These are phyloP conservation scores for Ophioninae sp. DNA, from an alignment of 2,888 invertebrate genomes.

Conservation along the genomic window DNA sequence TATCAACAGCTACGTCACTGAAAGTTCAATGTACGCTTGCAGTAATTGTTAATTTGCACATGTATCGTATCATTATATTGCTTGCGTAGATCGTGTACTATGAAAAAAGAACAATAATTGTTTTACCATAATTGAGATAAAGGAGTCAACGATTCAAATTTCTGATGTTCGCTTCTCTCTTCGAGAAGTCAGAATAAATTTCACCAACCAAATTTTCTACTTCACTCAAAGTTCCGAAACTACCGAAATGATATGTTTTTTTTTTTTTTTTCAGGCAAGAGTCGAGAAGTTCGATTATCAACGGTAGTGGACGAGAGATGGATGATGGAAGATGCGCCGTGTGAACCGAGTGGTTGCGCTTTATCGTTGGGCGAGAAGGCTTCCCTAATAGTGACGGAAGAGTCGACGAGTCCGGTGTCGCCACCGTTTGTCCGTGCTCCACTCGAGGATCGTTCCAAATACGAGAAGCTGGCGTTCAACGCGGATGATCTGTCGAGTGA, in stretches of 20 bases:
- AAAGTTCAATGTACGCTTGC: not conserved
- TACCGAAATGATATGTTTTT: not conserved
- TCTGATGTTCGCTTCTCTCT: not conserved
- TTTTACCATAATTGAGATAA: not conserved
- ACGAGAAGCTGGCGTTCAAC: slow-evolving; percentile 87
- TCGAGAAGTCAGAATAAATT: no score
- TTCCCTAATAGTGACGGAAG: slow-evolving; percentile 75
- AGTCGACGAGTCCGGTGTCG: slow-evolving; percentile 77
- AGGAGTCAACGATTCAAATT: not conserved
- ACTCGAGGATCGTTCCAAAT: slow-evolving; percentile 88
- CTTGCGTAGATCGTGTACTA: not conserved
- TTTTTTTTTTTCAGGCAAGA: slow-evolving; percentile 70
- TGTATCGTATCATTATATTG: not conserved
- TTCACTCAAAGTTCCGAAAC: not conserved
- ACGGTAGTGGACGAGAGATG: slow-evolving; percentile 63
- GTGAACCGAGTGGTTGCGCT: slow-evolving; percentile 64
- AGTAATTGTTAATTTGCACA: not conserved
- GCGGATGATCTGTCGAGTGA: slow-evolving; percentile 83
- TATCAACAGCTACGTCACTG: not conserved
- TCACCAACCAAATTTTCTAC: not conserved
- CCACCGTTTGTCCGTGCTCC: slow-evolving; percentile 85
- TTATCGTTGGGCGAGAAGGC: slow-evolving; percentile 78
- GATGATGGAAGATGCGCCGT: slow-evolving; percentile 74
- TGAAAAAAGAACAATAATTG: not conserved
- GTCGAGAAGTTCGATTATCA: slow-evolving; percentile 58